Percentiles rank a stretch among this genome's conserved stretches.
Conservation (phyloP, 2,888 invertebrate genomes). For the Lagria hirta region DNA sequence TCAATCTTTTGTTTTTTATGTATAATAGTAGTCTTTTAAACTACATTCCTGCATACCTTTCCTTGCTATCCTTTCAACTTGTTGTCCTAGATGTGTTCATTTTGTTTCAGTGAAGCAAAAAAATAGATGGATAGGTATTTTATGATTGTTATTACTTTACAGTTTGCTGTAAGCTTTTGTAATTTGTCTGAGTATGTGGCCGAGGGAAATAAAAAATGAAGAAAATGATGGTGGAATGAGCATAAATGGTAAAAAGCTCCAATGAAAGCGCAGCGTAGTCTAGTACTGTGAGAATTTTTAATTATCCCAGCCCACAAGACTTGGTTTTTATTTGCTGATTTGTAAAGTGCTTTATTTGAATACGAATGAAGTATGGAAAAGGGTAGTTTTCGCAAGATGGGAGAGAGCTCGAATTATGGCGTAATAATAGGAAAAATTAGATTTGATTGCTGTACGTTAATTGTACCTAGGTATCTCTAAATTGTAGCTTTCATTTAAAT, state of each 20-base stretch:
- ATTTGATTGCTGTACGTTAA: too few species aligned
- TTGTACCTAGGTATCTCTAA: too few species aligned
- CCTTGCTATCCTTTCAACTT: too few species aligned
- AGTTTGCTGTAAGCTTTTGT: constrained; percentile 7
- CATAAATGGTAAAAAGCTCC: constrained; percentile 37
- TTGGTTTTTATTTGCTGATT: constrained; percentile 52
- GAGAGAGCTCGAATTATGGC: too few species aligned
- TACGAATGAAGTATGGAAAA: constrained; percentile 32
- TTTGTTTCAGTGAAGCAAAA: too few species aligned
- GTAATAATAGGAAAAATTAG: too few species aligned
- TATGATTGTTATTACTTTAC: constrained; percentile 4
- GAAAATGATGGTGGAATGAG: constrained; percentile 27
- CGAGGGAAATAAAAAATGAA: constrained; percentile 27
- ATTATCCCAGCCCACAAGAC: constrained; percentile 54
- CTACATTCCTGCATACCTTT: too few species aligned
- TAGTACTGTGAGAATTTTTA: constrained; percentile 51
- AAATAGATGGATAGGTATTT: background rate
- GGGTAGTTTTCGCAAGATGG: too few species aligned
- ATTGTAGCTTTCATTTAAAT: too few species aligned
- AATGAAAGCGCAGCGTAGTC: constrained; percentile 42
- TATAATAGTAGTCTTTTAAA: too few species aligned
- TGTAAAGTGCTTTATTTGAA: constrained; percentile 47
- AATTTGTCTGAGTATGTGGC: constrained; percentile 14
- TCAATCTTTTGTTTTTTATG: too few species aligned
- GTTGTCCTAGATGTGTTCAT: too few species aligned